These are phyloP conservation scores for Rhinophrynus dorsalis DNA, from an alignment of 2,797 vertebrate genomes.

Conservation along the genomic window DNA sequence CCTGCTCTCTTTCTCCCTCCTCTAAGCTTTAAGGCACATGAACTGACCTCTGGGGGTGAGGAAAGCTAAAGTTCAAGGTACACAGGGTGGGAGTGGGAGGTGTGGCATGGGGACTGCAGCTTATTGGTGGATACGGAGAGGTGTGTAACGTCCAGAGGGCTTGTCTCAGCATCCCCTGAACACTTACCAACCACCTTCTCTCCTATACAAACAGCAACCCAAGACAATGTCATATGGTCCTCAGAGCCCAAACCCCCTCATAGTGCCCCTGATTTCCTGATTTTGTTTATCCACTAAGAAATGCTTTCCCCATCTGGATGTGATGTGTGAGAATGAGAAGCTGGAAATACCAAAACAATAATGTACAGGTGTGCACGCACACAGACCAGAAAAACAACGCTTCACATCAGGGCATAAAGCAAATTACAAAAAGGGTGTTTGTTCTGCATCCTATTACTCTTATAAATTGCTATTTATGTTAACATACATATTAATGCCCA, in stretches of 20 bases:
- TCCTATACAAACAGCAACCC: conserved; percentile 7
- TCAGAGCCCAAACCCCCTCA: conserved; percentile 10
- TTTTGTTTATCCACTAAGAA: conserved; percentile 17
- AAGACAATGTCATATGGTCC: conserved; percentile 15
- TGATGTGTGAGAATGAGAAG: neutral
- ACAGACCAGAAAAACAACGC: neutral
- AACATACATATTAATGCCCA: too few species aligned
- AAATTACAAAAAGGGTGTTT: neutral
- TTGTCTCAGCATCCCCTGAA: neutral
- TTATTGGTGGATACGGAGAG: conserved; percentile 20
- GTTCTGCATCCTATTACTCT: neutral
- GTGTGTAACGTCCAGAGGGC: conserved; percentile 10
- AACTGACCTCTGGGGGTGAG: conserved; percentile 34
- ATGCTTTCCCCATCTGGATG: neutral
- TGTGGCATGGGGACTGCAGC: conserved; percentile 3
- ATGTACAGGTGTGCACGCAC: neutral
- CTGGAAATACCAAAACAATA: neutral
- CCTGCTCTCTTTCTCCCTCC: conserved; percentile 26
- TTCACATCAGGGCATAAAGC: neutral
- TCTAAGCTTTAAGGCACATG: conserved; percentile 6
- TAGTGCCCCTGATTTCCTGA: conserved; percentile 32
- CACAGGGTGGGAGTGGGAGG: conserved; percentile 29
- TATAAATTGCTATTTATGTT: neutral
- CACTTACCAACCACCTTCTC: conserved; percentile 13
- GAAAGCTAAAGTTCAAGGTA: conserved; percentile 35